Base-by-base conservation (phyloP, 2,797 vertebrate genomes). In the Acanthopagrus latus region DNA sequence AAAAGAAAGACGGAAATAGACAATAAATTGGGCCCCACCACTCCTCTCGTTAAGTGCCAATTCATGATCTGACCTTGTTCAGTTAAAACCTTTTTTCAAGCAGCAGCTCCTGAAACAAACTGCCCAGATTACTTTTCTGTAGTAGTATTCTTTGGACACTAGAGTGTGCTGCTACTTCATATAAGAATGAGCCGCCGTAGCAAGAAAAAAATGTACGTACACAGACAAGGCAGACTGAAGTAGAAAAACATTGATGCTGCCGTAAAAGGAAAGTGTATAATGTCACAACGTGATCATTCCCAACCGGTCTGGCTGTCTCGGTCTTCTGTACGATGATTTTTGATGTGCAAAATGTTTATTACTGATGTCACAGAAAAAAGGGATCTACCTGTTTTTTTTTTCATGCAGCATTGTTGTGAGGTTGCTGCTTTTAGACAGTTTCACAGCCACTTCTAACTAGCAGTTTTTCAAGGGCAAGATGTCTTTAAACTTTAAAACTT, bases 91-190 rank as follows among this genome's bases (percentile, higher is more conserved):
- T 38, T 11, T 11, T 59, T 38, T 33, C 29, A 33, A 63, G 21
- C 1, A 47, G 0, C 12, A 23, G 10, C 44, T 44, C 16, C 13
- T 57, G 20, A 41, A 7, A 18, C 29, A 46, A 9, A 12, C 33
- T 1, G 10, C 33, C 2, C 9, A 17, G 21, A 25, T 50, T 6
- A 8, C 54, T 7, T 47, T 25, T 20, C 12, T 82, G 88, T 75
- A 90, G 76, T 92, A 69, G 23, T 16, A 12, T 2, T 44, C 0
- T 48, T 56, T 79, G 63, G 25, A 44, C 92, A 83, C 82, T 86
- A 92, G 91, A 89, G 82, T 2, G 81, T 47, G 64, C 78, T 82
- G 69, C 10, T 10, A 17, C 48, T 59, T 74, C 52, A 79, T 55
- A 7, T 44, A 88, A 70, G 5, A 4, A 14, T 3, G 21, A 27